Conservation (phyloP, 2,888 invertebrate genomes). For the Rhaphigaster nebulosa region DNA sequence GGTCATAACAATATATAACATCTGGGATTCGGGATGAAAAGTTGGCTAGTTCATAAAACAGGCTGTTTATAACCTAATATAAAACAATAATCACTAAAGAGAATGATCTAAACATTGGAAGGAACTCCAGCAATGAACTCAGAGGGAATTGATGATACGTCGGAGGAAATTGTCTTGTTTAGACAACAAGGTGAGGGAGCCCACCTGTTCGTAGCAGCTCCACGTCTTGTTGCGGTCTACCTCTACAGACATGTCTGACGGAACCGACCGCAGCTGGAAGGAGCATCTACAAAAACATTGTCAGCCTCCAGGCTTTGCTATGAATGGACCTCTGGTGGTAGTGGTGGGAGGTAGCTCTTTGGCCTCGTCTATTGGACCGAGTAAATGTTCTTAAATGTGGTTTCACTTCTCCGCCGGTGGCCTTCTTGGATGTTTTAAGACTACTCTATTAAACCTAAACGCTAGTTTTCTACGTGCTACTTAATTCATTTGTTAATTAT, state of each 20-base stretch:
- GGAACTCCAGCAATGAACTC: neutral
- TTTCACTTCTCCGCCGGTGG: neutral
- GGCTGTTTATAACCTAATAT: neutral
- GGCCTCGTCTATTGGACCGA: neutral
- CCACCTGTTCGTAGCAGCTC: slow-evolving; percentile 38
- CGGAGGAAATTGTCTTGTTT: slow-evolving; percentile 40
- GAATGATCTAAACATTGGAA: neutral
- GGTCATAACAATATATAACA: too few relatives aligned
- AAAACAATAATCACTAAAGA: neutral
- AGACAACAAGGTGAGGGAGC: neutral
- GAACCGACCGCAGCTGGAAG: slow-evolving; percentile 25
- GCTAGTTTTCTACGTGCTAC: too few relatives aligned
- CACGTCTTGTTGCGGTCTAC: slow-evolving; percentile 44
- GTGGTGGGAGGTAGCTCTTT: neutral
- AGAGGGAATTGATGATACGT: neutral
- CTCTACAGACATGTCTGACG: neutral
- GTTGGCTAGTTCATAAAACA: too few relatives aligned
- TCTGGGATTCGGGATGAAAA: too few relatives aligned
- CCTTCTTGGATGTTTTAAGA: too few relatives aligned
- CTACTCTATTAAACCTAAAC: too few relatives aligned
- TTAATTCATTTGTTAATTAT: too few relatives aligned
- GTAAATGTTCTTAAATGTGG: neutral
- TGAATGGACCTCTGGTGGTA: neutral
- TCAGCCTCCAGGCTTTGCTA: neutral
- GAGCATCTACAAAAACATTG: slow-evolving; percentile 6